Evolutionary conservation across 2,797 vertebrate species (phyloP).

Genomic region (Micrastur ruficollis): DNA sequence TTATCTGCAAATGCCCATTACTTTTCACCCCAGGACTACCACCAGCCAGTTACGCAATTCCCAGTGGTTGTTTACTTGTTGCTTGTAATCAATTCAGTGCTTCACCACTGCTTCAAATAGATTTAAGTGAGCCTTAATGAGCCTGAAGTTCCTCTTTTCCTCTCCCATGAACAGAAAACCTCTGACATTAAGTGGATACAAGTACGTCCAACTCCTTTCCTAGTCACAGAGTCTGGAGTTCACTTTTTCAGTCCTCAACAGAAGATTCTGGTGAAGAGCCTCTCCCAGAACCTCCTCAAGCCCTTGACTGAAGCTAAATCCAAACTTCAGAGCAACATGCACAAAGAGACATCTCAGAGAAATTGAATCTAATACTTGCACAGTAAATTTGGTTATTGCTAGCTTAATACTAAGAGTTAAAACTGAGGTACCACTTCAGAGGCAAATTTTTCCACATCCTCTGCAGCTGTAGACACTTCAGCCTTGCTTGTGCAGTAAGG

Average conservation of each 20-base stretch:
- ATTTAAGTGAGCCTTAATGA: background rate
- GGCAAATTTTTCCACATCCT: background rate
- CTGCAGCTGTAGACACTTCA: background rate
- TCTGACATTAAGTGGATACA: background rate
- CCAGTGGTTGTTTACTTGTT: background rate
- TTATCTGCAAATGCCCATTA: background rate
- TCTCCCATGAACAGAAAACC: background rate
- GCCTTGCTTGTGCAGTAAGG: background rate
- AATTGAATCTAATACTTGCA: background rate
- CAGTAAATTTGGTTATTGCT: background rate
- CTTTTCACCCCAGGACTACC: background rate
- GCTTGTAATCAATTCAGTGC: background rate
- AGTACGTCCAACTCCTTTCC: background rate
- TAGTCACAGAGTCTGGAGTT: background rate
- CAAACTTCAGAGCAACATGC: background rate
- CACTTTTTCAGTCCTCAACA: background rate
- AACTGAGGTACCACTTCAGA: background rate
- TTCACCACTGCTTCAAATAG: background rate
- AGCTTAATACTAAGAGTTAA: background rate
- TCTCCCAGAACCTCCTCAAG: background rate
- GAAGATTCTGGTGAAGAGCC: background rate
- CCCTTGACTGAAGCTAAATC: background rate
- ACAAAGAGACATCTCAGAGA: background rate
- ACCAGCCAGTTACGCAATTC: background rate
- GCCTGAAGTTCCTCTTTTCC: background rate